Evolutionary conservation across 1,140 invertebrate genomes (phyloP).

Genomic region (Drosophila obscura): DNA sequence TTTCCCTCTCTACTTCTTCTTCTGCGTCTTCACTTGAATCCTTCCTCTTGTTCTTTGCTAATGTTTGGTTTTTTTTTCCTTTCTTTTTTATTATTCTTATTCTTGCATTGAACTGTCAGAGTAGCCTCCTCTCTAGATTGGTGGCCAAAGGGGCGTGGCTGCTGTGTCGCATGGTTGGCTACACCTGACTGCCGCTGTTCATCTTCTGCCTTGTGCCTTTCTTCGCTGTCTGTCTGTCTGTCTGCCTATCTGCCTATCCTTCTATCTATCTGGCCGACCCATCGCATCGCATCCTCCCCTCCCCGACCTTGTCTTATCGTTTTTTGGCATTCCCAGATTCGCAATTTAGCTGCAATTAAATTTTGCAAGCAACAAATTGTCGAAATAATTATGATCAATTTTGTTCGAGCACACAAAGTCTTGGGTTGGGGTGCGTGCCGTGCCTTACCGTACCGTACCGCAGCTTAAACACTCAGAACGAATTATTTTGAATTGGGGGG

Average conservation of each 20-base stretch:
- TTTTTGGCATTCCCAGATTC: constrained; percentile 21
- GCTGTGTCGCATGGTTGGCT: constrained; percentile 56
- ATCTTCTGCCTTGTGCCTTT: constrained; percentile 36
- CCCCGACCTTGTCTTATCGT: constrained; percentile 4
- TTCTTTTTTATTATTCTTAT: not conserved
- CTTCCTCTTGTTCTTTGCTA: too few relatives aligned
- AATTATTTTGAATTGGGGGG: not conserved
- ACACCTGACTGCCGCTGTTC: constrained; percentile 64
- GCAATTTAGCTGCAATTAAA: constrained; percentile 44
- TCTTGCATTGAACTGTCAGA: constrained; percentile 68
- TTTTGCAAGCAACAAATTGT: constrained; percentile 35
- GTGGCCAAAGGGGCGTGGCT: constrained; percentile 37
- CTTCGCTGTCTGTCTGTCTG: constrained; percentile 3
- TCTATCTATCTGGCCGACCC: not conserved
- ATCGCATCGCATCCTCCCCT: too few relatives aligned
- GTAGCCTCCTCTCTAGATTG: not conserved
- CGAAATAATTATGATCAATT: constrained; percentile 31
- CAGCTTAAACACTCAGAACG: too few relatives aligned
- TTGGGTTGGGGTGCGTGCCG: not conserved
- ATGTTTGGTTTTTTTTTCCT: constrained; percentile 4
- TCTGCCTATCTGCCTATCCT: constrained; percentile 10
- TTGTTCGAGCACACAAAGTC: not conserved
- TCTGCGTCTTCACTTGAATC: not conserved
- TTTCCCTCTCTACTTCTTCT: not conserved
- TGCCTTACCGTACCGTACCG: too few relatives aligned